These are phyloP conservation scores for Timema cristinae DNA, from an alignment of 2,888 invertebrate species.

Conservation along the genomic window DNA sequence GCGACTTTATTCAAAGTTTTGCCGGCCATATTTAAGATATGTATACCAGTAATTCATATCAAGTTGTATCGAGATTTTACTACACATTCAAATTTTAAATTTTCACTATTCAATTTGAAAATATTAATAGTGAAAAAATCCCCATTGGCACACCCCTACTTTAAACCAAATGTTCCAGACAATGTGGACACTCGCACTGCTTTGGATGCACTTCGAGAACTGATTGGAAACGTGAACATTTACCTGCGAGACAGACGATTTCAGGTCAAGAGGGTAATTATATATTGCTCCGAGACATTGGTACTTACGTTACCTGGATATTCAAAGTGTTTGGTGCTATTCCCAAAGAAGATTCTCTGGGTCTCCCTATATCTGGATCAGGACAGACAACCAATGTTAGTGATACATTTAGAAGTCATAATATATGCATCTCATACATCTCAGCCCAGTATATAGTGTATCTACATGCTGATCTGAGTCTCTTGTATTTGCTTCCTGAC, in stretches of 20 bases:
- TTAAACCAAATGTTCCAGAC: slow-evolving; percentile 51
- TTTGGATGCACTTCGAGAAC: slow-evolving; percentile 76
- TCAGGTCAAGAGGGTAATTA: slow-evolving; percentile 52
- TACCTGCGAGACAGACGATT: slow-evolving; percentile 66
- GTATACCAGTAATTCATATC: too few species aligned
- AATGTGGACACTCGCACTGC: slow-evolving; percentile 91
- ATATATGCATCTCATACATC: too few species aligned
- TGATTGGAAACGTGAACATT: slow-evolving; percentile 81
- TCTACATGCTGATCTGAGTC: background rate
- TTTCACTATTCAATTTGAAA: background rate
- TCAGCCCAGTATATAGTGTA: too few species aligned
- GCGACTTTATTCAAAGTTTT: too few species aligned
- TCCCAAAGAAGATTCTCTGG: slow-evolving; percentile 61
- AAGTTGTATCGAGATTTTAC: too few species aligned
- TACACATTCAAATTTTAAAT: too few species aligned
- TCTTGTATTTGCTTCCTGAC: slow-evolving; percentile 11
- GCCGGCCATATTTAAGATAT: too few species aligned
- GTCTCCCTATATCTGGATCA: slow-evolving; percentile 62
- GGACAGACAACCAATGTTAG: slow-evolving; percentile 48
- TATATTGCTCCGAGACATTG: slow-evolving; percentile 70
- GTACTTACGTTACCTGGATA: slow-evolving; percentile 79
- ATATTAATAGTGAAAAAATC: slow-evolving; percentile 5
- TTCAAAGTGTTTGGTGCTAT: slow-evolving; percentile 75
- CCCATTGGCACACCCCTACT: background rate
- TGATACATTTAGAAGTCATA: slow-evolving; percentile 25